phyloP scores from a whole-genome alignment of 1,140 invertebrate species.

The Drosophila orena region DNA sequence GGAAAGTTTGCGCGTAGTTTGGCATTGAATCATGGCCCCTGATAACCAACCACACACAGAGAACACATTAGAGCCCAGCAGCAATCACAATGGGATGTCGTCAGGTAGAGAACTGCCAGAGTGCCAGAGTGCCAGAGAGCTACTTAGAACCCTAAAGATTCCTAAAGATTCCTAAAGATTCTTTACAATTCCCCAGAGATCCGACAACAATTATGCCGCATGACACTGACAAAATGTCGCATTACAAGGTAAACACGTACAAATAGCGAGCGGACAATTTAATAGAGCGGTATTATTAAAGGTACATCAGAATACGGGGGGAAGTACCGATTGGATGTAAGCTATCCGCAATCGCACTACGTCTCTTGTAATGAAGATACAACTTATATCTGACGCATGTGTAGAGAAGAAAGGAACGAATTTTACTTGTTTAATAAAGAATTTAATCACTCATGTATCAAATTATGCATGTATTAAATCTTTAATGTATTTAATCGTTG shows the following conservation, averaged over 20 bases:
- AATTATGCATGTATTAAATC: no score
- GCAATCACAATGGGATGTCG: conserved; percentile 5
- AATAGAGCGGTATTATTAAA: background rate
- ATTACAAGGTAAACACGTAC: conserved; percentile 18
- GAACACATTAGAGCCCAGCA: background rate
- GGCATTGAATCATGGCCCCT: conserved; percentile 26
- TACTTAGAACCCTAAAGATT: conserved; percentile 9
- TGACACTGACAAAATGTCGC: conserved; percentile 71
- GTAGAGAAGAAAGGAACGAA: background rate
- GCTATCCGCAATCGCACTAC: no score
- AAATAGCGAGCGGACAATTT: background rate
- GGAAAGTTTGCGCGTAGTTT: conserved; percentile 25
- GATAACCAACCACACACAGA: conserved; percentile 17
- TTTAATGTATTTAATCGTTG: no score
- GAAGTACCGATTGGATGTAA: background rate
- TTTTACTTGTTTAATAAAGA: no score
- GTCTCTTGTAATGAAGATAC: background rate
- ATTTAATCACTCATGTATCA: no score
- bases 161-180: background rate
- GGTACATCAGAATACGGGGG: background rate
- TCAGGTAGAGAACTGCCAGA: conserved; percentile 15
- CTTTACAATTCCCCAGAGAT: conserved; percentile 20
- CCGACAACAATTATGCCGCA: conserved; percentile 67
- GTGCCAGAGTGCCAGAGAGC: conserved; percentile 4
- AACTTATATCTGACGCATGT: background rate